Conservation (phyloP, 1,140 invertebrate genomes). For the Drosophila ercepeae region DNA sequence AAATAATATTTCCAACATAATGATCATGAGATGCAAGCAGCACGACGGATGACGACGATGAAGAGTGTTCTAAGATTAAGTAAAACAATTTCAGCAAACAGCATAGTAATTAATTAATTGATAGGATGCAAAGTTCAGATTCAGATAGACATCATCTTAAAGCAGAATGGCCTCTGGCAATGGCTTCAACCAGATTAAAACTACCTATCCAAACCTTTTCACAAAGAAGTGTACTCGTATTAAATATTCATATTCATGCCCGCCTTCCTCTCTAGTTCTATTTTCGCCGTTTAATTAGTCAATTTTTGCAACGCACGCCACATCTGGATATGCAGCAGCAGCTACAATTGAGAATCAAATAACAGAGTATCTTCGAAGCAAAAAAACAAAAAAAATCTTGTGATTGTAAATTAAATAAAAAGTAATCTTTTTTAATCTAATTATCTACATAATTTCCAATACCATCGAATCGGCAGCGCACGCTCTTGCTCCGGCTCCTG, state of each 20-base stretch:
- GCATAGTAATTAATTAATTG: constrained; percentile 66
- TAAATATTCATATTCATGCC: constrained; percentile 51
- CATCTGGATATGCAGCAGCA: constrained; percentile 37
- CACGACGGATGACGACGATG: constrained; percentile 39
- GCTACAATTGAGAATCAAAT: constrained; percentile 38
- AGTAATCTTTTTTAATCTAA: constrained; percentile 66
- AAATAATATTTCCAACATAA: constrained; percentile 65
- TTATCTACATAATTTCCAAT: constrained; percentile 49
- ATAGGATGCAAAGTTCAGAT: constrained; percentile 70
- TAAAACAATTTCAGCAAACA: constrained; percentile 74
- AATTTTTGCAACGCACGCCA: constrained; percentile 75
- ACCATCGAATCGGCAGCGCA: constrained; percentile 31
- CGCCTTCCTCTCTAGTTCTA: constrained; percentile 61
- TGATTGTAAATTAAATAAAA: constrained; percentile 81
- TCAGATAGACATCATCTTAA: constrained; percentile 38
- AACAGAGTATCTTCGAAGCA: constrained; percentile 47
- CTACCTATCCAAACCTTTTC: constrained; percentile 45
- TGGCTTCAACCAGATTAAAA: constrained; percentile 8
- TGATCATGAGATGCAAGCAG: constrained; percentile 56
- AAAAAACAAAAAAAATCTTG: constrained; percentile 65
- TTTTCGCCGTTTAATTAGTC: constrained; percentile 76
- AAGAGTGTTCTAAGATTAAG: constrained; percentile 68
- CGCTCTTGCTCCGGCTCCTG: constrained; percentile 13
- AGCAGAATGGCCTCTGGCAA: constrained; percentile 35
- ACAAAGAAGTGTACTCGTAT: constrained; percentile 51